Evolutionary conservation across 2,113 vertebrate species (phyloP), one percentile per base, ranked within the genome.

Genomic region (Nematolebias whitei): DNA sequence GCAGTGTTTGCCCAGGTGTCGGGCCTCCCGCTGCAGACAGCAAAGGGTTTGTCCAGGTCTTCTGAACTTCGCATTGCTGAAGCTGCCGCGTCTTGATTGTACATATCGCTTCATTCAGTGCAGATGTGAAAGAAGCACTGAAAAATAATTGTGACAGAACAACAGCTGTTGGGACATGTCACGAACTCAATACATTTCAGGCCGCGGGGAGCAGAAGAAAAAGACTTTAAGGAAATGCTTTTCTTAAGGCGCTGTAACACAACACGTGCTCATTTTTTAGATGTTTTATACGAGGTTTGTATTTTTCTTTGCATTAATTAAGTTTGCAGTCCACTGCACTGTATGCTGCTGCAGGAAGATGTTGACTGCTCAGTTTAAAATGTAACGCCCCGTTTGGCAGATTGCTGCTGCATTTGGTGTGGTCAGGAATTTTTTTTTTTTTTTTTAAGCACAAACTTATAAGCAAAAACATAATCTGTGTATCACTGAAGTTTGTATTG

Each of bases 1-100:
- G 90, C 90, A 86, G 88, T 94, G 85, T 94, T 95, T 93, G 92
- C 89, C 92, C 93, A 94, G 93, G 93, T 95, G 92, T 93, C 90
- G 87, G 81, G 87, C 93, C 81, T 90, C 85, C 76, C 80, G 88
- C 90, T 89, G 81, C 80, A 88, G 88, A 91, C 91, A 92, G 92
- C 80, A 86, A 38, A 68, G 89, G 92, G 91, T 78, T 84, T 89
- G 85, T 89, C 89, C 84, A 76, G 69, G 88, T 74, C 76, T 87
- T 79, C 90, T 4, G 53, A 91, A 84, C 87, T 72, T 67, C 68
- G 78, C 85, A 74, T 76, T 79, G 82, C 84, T 82, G 73, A 76
- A 76, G 78, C 87, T 86, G 90, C 88, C 83, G 10, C 84, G 84
- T 75, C 77, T 80, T 77, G 72, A 90, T 92, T 86, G 82, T 88